Evolutionary conservation across 2,113 vertebrate genomes (phyloP).

Genomic region (Chiloscyllium plagiosum): DNA sequence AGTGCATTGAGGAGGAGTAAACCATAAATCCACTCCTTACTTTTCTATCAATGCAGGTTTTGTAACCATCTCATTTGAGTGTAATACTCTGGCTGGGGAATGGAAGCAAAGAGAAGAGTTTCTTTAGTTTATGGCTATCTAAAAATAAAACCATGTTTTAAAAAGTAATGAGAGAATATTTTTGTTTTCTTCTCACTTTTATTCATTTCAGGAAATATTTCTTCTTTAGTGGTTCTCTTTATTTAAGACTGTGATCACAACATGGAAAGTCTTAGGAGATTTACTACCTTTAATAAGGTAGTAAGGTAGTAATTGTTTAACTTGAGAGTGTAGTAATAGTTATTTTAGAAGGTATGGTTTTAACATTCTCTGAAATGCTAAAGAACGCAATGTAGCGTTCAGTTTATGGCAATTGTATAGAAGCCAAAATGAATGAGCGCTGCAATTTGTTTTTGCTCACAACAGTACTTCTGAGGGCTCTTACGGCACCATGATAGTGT

Average conservation of each 20-base stretch:
- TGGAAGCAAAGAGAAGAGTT: no score
- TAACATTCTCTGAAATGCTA: neutral
- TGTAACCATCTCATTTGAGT: neutral
- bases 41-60: neutral
- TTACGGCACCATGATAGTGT: no score
- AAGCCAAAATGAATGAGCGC: neutral
- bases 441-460: neutral
- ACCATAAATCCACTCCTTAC: neutral
- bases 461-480: no score
- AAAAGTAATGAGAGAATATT: neutral
- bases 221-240: neutral
- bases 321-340: neutral
- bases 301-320: neutral
- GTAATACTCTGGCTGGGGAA: neutral
- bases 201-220: neutral
- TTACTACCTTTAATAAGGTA: neutral
- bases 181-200: neutral
- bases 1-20: neutral
- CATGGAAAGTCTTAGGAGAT: neutral
- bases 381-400: neutral
- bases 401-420: neutral
- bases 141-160: neutral
- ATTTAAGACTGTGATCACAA: neutral
- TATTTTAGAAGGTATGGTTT: neutral
- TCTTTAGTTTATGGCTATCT: no score